These are phyloP conservation scores for Zelleria hepariella DNA, from an alignment of 2,888 invertebrate species.

Conservation along the genomic window DNA sequence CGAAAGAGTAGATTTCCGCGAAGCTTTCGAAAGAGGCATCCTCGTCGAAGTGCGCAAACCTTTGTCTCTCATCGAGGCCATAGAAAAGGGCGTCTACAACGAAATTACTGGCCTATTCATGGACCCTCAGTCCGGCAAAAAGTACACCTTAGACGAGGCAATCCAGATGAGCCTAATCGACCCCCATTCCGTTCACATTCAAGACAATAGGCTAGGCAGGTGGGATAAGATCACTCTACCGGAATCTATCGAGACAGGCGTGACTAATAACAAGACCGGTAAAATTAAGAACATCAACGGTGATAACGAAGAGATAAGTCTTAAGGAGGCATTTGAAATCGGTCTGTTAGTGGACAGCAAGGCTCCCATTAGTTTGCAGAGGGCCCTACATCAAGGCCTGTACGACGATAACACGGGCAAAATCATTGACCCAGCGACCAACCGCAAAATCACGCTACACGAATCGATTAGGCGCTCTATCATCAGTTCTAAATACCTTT, in stretches of 20 bases:
- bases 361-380: constrained; percentile 85
- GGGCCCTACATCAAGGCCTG: constrained; percentile 88
- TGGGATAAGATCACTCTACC: constrained; percentile 84
- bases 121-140: constrained; percentile 84
- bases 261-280: constrained; percentile 80
- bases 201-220: constrained; percentile 81
- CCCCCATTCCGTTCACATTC: constrained; percentile 85
- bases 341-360: constrained; percentile 86
- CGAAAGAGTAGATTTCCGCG: constrained; percentile 81
- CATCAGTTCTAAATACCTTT: constrained; percentile 84
- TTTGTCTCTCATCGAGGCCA: constrained; percentile 84
- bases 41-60: constrained; percentile 87
- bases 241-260: constrained; percentile 82
- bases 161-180: constrained; percentile 86
- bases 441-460: constrained; percentile 84
- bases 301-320: constrained; percentile 76
- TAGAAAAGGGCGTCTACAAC: constrained; percentile 85
- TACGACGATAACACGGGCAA: constrained; percentile 87
- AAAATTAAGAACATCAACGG: constrained; percentile 78
- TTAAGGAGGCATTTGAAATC: constrained; percentile 83
- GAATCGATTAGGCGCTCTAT: constrained; percentile 87
- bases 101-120: constrained; percentile 84
- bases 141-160: constrained; percentile 86
- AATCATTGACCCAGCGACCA: constrained; percentile 84
- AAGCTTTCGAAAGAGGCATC: constrained; percentile 88